phyloP scores from a whole-genome alignment of 2,113 vertebrate species.

The Malurus melanocephalus region DNA sequence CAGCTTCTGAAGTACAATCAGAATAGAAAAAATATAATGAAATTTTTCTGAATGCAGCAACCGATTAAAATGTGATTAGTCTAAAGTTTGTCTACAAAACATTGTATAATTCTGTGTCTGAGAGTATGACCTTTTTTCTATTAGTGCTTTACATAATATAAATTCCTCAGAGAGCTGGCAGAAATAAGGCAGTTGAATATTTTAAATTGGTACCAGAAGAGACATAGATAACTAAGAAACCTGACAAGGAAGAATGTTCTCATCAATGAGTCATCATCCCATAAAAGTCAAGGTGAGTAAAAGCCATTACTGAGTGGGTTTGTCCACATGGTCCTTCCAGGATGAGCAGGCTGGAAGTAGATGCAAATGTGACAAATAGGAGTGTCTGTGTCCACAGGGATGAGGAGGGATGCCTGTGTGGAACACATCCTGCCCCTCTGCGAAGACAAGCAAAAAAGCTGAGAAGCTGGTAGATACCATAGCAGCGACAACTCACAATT shows the following conservation, averaged over 20 bases:
- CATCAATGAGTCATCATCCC: rapidly evolving
- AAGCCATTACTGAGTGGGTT: neutral
- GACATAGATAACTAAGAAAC: neutral
- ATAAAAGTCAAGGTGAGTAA: neutral
- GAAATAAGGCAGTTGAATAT: neutral
- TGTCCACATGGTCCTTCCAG: neutral
- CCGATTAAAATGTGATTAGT: neutral
- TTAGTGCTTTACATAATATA: neutral
- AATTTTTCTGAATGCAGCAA: neutral
- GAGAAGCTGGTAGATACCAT: neutral
- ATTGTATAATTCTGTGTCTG: neutral
- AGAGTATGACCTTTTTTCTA: neutral
- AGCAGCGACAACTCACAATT: too few relatives aligned
- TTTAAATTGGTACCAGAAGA: neutral
- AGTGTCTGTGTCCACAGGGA: neutral
- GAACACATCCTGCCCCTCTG: neutral
- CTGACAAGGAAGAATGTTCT: neutral
- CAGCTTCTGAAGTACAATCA: neutral
- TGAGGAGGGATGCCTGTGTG: neutral
- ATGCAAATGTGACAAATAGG: neutral
- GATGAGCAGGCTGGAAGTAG: neutral
- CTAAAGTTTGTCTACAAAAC: neutral
- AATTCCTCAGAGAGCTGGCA: neutral
- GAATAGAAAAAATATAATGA: neutral
- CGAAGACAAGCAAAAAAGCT: neutral